These are phyloP conservation scores for Himantopus leucocephalus DNA, from an alignment of 2,113 vertebrate species.

Conservation along the genomic window DNA sequence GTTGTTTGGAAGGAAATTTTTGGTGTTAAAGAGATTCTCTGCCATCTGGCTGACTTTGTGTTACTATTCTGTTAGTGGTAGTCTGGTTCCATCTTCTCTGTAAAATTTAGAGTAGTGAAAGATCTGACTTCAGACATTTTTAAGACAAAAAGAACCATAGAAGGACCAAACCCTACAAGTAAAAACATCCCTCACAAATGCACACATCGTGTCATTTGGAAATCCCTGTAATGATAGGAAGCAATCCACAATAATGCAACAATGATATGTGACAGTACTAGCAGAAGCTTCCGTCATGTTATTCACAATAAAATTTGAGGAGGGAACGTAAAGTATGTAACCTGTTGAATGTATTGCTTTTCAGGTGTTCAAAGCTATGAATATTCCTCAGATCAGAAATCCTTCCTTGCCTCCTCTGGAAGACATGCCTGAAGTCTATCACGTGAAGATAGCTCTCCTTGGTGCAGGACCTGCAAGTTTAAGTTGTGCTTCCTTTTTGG, in stretches of 20 bases:
- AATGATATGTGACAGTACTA: neutral
- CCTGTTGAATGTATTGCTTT: slow-evolving; percentile 10
- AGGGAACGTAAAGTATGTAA: neutral
- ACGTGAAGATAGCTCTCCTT: slow-evolving; percentile 82
- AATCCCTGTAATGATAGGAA: neutral
- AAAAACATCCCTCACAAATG: neutral
- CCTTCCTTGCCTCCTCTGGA: slow-evolving; percentile 72
- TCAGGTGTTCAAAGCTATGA: slow-evolving; percentile 87
- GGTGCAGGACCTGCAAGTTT: slow-evolving; percentile 86
- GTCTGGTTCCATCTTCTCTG: neutral
- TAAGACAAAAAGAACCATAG: neutral
- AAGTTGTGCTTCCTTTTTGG: slow-evolving; percentile 85
- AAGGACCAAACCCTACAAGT: neutral
- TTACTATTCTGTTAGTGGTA: neutral
- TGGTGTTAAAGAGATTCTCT: neutral
- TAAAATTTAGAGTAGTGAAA: neutral
- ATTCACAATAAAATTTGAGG: neutral
- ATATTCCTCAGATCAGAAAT: slow-evolving; percentile 81
- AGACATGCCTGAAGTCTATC: slow-evolving; percentile 78
- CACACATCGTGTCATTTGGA: neutral
- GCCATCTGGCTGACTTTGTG: neutral
- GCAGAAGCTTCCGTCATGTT: neutral
- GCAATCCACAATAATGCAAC: neutral
- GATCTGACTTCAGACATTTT: neutral
- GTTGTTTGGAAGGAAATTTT: neutral